A percentile compares a stretch with the other conserved stretches of the same genome.
Evolutionary conservation across 2,113 vertebrate species (phyloP).

Genomic region (Grus americana): DNA sequence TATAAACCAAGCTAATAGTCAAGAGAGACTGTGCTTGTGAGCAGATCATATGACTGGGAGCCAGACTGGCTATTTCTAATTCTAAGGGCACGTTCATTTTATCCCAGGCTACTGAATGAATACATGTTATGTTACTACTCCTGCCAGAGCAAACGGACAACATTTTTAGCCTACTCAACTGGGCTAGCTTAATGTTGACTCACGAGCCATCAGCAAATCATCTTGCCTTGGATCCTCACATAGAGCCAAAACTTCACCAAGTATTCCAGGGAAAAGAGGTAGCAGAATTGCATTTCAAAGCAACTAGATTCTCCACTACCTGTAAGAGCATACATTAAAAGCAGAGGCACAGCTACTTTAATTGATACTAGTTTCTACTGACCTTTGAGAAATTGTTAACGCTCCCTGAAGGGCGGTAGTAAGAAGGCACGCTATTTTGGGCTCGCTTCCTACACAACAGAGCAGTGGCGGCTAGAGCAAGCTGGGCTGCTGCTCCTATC

Average conservation of each 20-base stretch:
- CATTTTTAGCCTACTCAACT: neutral
- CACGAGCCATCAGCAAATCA: neutral
- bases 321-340: neutral
- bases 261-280: neutral
- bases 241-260: neutral
- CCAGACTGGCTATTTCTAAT: neutral
- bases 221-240: neutral
- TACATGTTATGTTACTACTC: neutral
- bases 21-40: neutral
- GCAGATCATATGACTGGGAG: neutral
- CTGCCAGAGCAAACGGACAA: neutral
- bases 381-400: neutral
- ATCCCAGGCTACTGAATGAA: neutral
- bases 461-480: neutral
- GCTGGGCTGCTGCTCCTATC: neutral
- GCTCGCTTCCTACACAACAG: constrained; percentile 30
- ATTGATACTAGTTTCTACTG: neutral
- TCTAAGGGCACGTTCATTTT: neutral
- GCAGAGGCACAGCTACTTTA: neutral
- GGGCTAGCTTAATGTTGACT: neutral
- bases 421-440: constrained; percentile 23
- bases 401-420: neutral
- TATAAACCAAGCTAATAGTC: neutral
- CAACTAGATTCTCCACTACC: neutral
- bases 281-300: neutral